phyloP scores from a whole-genome alignment of 2,113 vertebrate species.

The Benitochromis conjunctus region DNA sequence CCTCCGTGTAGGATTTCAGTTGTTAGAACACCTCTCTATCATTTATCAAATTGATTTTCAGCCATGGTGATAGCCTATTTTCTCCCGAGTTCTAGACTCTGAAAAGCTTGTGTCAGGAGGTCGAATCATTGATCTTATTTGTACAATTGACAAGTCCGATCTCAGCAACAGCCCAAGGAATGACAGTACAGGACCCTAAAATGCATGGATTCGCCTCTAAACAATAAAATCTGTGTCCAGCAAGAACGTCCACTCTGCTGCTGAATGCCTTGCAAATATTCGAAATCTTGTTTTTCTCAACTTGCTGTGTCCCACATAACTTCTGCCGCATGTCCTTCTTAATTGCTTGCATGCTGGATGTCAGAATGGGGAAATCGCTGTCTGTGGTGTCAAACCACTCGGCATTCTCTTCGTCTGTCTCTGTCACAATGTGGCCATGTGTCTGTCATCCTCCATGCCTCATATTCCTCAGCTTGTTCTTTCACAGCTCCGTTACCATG shows the following conservation, averaged over 20 bases:
- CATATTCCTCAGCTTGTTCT: conserved; percentile 60
- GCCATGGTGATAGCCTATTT: neutral
- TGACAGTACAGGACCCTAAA: neutral
- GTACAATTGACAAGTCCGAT: neutral
- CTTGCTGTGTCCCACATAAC: conserved; percentile 34
- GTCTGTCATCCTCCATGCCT: conserved; percentile 58
- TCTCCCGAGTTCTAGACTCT: neutral
- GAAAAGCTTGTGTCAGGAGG: conserved; percentile 5
- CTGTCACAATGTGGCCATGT: conserved; percentile 68
- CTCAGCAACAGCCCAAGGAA: neutral
- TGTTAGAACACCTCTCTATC: conserved; percentile 23
- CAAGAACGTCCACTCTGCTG: neutral
- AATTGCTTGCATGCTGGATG: conserved; percentile 39
- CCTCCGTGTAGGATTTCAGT: conserved; percentile 15
- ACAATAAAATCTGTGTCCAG: neutral
- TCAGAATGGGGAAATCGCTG: conserved; percentile 38
- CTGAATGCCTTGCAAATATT: neutral
- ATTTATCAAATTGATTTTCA: conserved; percentile 43
- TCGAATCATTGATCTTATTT: neutral
- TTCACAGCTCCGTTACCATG: conserved; percentile 73
- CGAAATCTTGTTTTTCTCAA: neutral
- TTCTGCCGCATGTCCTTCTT: conserved; percentile 33
- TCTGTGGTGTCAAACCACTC: conserved; percentile 57
- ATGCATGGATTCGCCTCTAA: neutral
- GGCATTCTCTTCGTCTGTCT: conserved; percentile 57